A percentile compares a stretch with the other conserved stretches of the same genome.
These are phyloP conservation scores for Cydia pomonella DNA, from an alignment of 1,140 invertebrate genomes.

Conservation along the genomic window DNA sequence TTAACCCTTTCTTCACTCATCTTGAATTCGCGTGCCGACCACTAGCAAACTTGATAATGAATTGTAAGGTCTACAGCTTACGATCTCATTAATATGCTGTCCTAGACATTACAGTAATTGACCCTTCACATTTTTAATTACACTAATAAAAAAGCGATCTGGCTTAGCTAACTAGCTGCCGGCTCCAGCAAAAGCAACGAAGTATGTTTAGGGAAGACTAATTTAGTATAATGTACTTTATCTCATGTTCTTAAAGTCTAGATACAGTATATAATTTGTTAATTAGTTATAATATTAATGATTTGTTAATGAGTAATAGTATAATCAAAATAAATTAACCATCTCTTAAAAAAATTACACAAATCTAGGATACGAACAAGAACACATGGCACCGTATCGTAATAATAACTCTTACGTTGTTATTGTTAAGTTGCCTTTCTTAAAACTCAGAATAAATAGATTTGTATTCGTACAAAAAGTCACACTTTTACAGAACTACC, in stretches of 20 bases:
- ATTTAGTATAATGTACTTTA: neutral
- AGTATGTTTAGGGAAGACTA: neutral
- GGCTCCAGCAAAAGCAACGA: neutral
- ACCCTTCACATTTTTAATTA: slow-evolving; percentile 49
- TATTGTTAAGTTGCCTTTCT: neutral
- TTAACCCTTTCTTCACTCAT: slow-evolving; percentile 82
- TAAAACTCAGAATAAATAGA: neutral
- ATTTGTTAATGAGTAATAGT: too few species aligned
- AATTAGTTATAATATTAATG: neutral
- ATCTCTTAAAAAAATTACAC: neutral
- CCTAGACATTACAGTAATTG: slow-evolving; percentile 38
- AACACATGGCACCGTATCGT: neutral
- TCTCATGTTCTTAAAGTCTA: neutral
- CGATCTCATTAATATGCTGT: slow-evolving; percentile 14
- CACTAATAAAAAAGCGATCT: slow-evolving; percentile 35
- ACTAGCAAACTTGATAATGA: neutral
- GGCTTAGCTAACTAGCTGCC: too few species aligned
- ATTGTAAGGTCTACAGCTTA: neutral
- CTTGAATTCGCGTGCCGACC: slow-evolving; percentile 34
- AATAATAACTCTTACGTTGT: neutral
- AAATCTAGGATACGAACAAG: neutral
- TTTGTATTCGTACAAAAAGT: neutral
- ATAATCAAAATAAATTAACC: neutral
- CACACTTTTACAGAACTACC: neutral
- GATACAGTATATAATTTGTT: neutral